These are phyloP conservation scores for Myanophis thanlyinensis DNA, from an alignment of 2,113 vertebrate species.

Conservation along the genomic window DNA sequence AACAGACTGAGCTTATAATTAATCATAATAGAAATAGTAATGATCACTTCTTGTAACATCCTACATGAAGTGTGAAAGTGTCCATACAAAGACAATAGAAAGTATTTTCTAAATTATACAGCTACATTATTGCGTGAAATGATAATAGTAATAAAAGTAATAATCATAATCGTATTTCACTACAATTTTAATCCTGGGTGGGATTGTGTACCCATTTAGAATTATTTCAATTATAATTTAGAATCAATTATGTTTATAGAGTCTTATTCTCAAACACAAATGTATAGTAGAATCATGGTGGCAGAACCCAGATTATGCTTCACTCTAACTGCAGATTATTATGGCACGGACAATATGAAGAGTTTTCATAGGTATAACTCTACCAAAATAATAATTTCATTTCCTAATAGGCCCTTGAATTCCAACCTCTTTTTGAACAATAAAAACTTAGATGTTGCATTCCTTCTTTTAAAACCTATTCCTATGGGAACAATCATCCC, in stretches of 20 bases:
- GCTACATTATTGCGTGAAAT: background rate
- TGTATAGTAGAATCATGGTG: background rate
- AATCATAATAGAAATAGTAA: background rate
- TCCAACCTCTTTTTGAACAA: rapidly evolving
- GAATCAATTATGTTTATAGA: background rate
- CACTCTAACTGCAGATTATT: background rate
- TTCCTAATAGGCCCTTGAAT: background rate
- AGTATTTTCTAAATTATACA: background rate
- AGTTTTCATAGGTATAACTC: background rate
- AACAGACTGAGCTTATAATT: background rate
- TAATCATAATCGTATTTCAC: background rate
- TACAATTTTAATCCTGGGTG: background rate
- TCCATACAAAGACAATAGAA: background rate
- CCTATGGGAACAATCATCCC: too few relatives aligned
- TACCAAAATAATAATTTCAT: background rate
- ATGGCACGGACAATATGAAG: background rate
- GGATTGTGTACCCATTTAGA: background rate
- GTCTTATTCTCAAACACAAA: background rate
- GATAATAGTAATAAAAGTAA: background rate
- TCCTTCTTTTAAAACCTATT: background rate
- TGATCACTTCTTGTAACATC: background rate
- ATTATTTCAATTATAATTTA: background rate
- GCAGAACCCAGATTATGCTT: background rate
- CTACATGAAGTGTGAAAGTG: background rate
- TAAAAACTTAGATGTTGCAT: background rate